Conservation (phyloP, 1,140 invertebrate genomes). For the Aphelenchoides besseyi region DNA sequence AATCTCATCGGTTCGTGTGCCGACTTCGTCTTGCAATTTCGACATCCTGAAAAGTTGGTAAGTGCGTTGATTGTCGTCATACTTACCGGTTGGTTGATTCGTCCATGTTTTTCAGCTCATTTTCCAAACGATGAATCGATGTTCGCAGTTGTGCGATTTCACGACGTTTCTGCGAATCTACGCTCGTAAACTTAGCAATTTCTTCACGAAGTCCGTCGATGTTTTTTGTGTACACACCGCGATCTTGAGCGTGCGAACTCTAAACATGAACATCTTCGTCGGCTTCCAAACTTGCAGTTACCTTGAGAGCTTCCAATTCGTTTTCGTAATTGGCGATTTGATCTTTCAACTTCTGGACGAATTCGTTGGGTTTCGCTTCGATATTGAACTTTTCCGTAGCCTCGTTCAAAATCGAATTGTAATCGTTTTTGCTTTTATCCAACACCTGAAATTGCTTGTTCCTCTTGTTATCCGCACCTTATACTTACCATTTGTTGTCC, state of each 20-base stretch:
- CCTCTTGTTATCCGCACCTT: background rate
- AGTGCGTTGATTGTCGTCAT: background rate
- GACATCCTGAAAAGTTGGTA: background rate
- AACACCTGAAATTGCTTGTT: constrained; percentile 20
- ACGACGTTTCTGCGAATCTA: background rate
- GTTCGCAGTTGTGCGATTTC: background rate
- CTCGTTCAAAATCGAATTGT: background rate
- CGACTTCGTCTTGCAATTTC: background rate
- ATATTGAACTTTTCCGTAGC: background rate
- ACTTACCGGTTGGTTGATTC: constrained; percentile 1
- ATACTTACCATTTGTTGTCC: constrained; percentile 20
- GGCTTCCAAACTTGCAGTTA: constrained; percentile 15
- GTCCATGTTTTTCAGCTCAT: constrained; percentile 1
- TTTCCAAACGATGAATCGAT: constrained; percentile 10
- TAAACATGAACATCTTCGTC: too few species aligned
- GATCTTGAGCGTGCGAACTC: background rate
- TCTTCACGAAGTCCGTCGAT: background rate
- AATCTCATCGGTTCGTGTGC: background rate
- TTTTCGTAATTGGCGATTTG: background rate
- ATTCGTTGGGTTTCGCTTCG: constrained; percentile 2
- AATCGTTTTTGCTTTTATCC: constrained; percentile 22
- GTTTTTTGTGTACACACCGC: background rate
- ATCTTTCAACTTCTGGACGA: constrained; percentile 8
- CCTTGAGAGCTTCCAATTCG: background rate
- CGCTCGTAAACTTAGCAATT: background rate